Evolutionary conservation across 2,113 vertebrate species (phyloP).

Genomic region (Phainopepla nitens): DNA sequence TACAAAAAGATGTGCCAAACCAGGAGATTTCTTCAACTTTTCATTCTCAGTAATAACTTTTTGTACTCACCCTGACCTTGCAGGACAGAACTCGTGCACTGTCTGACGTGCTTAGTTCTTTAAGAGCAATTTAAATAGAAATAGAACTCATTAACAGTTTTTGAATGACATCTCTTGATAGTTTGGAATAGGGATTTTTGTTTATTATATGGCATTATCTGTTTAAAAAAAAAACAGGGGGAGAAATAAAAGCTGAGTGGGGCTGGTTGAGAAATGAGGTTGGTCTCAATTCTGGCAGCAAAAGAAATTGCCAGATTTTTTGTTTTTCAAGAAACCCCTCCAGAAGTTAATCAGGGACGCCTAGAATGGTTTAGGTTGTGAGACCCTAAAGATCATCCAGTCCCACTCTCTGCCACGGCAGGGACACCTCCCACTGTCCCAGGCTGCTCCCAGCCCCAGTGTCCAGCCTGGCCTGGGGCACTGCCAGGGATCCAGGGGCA

Average conservation of each 20-base stretch:
- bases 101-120: not conserved
- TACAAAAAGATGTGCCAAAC: not conserved
- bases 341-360: not conserved
- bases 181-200: not conserved
- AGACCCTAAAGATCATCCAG: fast-evolving
- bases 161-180: not conserved
- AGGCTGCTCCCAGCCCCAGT: not conserved
- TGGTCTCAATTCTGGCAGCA: not conserved
- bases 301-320: not conserved
- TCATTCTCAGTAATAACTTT: not conserved
- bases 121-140: not conserved
- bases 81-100: not conserved
- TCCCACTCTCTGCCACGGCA: not conserved
- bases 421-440: not conserved
- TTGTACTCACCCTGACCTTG: not conserved
- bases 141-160: not conserved
- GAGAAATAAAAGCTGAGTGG: not conserved
- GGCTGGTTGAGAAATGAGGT: not conserved
- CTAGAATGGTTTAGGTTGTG: fast-evolving
- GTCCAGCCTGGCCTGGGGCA: not conserved
- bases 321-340: not conserved
- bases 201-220: not conserved
- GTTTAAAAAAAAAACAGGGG: not conserved
- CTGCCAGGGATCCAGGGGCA: not conserved
- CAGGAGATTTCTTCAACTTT: not conserved